A percentile compares a stretch with the other conserved stretches of the same genome.
These are phyloP conservation scores for Lacerta viridis DNA, from an alignment of 2,797 vertebrate genomes.

Conservation along the genomic window DNA sequence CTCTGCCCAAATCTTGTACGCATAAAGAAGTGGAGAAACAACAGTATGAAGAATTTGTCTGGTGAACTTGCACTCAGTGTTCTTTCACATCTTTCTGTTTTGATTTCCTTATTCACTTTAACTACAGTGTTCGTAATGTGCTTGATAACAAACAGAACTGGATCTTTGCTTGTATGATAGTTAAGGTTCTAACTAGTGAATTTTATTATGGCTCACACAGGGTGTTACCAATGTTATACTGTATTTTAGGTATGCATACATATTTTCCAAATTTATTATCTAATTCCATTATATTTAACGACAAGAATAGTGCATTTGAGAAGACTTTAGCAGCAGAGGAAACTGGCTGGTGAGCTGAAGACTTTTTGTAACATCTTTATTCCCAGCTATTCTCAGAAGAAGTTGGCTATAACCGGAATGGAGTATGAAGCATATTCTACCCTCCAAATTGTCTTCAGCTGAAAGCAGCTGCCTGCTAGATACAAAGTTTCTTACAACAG, in stretches of 20 bases:
- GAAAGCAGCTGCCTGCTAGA: background rate
- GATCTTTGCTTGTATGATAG: background rate
- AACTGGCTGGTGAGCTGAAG: background rate
- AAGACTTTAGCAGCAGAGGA: background rate
- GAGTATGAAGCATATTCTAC: background rate
- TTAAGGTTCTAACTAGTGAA: background rate
- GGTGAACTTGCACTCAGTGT: background rate
- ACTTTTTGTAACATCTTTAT: background rate
- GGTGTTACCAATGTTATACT: background rate
- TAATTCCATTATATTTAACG: background rate
- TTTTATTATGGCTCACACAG: background rate
- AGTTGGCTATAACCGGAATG: background rate
- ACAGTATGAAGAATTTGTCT: slow-evolving; percentile 19
- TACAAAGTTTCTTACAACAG: background rate
- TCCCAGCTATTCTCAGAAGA: background rate
- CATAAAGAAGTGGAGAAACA: slow-evolving; percentile 78
- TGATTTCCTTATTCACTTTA: background rate
- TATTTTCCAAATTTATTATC: background rate
- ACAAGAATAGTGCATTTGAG: no score
- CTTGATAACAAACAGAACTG: background rate
- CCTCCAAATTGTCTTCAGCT: background rate
- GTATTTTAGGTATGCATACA: background rate
- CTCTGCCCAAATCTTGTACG: slow-evolving; percentile 94
- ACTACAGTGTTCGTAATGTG: background rate
- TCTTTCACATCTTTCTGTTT: background rate